phyloP scores from a whole-genome alignment of 1,140 invertebrate species.

The Drosophila triauraria region DNA sequence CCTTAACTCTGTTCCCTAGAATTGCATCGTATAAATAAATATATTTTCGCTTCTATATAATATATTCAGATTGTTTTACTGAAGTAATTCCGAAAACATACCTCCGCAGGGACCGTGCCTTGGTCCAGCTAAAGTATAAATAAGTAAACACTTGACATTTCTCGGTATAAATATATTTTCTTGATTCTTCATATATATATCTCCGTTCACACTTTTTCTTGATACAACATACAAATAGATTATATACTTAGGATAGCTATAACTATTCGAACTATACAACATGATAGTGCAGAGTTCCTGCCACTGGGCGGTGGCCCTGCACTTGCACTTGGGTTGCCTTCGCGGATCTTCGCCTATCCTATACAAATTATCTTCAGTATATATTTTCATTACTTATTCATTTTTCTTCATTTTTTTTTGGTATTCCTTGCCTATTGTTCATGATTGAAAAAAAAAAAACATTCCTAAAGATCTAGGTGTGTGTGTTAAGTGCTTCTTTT shows the following conservation, averaged over 20 bases:
- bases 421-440: constrained; percentile 40
- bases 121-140: too few species aligned
- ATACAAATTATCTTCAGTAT: constrained; percentile 1
- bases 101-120: too few species aligned
- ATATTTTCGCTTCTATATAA: background rate
- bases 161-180: constrained; percentile 72
- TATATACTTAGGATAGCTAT: constrained; percentile 31
- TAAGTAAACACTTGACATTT: background rate
- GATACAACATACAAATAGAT: constrained; percentile 32
- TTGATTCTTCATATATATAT: constrained; percentile 36
- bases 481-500: constrained; percentile 27
- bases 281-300: constrained; percentile 3
- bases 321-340: constrained; percentile 13
- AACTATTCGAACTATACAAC: constrained; percentile 52
- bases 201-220: constrained; percentile 27
- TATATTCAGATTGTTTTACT: background rate
- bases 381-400: constrained; percentile 20
- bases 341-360: background rate
- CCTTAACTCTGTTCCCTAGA: background rate
- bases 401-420: constrained; percentile 20
- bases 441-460: constrained; percentile 21
- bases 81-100: too few species aligned
- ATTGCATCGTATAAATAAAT: constrained; percentile 17
- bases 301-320: constrained; percentile 15
- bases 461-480: constrained; percentile 17